phyloP scores from a whole-genome alignment of 2,113 vertebrate genomes.

The Myocastor coypus region DNA sequence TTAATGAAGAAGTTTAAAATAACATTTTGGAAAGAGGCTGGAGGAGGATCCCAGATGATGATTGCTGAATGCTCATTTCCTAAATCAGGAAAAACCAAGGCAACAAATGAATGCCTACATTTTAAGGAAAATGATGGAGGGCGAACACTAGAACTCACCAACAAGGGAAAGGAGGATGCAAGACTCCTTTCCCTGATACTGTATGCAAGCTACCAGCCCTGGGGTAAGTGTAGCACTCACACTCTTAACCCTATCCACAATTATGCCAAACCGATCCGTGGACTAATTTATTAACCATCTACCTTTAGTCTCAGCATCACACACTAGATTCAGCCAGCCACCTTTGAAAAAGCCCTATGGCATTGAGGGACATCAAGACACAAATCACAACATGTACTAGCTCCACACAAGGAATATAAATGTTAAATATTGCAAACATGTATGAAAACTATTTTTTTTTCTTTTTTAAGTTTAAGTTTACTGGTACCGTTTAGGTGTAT shows the following conservation, averaged over 20 bases:
- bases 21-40: not conserved
- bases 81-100: not conserved
- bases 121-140: not conserved
- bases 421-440: not conserved
- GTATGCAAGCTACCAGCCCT: no score
- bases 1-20: constrained; percentile 20
- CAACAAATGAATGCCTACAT: not conserved
- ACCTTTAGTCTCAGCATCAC: not conserved
- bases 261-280: not conserved
- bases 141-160: not conserved
- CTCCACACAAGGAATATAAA: not conserved
- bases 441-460: not conserved
- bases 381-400: not conserved
- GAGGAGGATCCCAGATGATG: not conserved
- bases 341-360: not conserved
- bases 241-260: no score
- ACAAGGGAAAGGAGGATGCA: not conserved
- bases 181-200: no score
- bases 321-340: not conserved
- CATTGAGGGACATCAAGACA: not conserved
- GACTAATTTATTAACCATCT: not conserved
- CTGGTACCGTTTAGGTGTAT: not conserved
- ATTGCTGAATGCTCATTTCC: not conserved
- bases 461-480: not conserved
- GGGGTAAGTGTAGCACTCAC: no score